A percentile compares a stretch with the other conserved stretches of the same genome.
phyloP scores from a whole-genome alignment of 2,113 vertebrate genomes.

The Xenopus tropicalis region DNA sequence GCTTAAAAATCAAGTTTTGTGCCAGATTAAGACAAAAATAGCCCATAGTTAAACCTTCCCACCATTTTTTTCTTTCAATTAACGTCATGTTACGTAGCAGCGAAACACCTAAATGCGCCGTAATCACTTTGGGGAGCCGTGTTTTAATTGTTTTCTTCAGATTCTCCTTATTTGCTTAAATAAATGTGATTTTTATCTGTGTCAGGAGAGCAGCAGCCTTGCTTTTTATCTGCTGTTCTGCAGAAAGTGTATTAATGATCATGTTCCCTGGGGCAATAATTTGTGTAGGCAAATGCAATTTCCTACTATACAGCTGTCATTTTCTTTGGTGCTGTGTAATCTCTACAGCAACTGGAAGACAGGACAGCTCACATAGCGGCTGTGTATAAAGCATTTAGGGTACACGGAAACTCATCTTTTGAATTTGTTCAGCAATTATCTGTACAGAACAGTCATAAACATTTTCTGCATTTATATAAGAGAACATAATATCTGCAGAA shows the following conservation, averaged over 20 bases:
- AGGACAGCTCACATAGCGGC: neutral
- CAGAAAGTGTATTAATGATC: slow-evolving; percentile 19
- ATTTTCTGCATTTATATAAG: too few species aligned
- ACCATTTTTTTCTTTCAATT: too few species aligned
- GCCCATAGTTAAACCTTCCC: too few species aligned
- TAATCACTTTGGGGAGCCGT: neutral
- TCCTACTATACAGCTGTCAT: slow-evolving; percentile 10
- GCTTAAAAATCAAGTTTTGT: too few species aligned
- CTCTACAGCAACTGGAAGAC: neutral
- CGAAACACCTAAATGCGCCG: neutral
- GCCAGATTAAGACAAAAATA: too few species aligned
- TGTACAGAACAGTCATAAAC: too few species aligned
- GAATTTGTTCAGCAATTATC: too few species aligned
- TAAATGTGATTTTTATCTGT: slow-evolving; percentile 12
- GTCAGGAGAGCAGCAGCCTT: neutral
- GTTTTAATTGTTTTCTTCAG: too few species aligned
- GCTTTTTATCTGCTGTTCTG: slow-evolving; percentile 4
- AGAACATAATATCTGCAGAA: too few species aligned
- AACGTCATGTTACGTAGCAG: neutral
- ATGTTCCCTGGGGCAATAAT: slow-evolving; percentile 7
- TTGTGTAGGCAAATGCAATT: slow-evolving; percentile 24
- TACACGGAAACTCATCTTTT: too few species aligned
- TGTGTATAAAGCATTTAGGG: neutral
- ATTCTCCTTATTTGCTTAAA: neutral
- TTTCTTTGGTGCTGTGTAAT: slow-evolving; percentile 2